Percentiles rank a stretch among this genome's conserved stretches.
phyloP scores from a whole-genome alignment of 2,113 vertebrate genomes.

The Aix galericulata region DNA sequence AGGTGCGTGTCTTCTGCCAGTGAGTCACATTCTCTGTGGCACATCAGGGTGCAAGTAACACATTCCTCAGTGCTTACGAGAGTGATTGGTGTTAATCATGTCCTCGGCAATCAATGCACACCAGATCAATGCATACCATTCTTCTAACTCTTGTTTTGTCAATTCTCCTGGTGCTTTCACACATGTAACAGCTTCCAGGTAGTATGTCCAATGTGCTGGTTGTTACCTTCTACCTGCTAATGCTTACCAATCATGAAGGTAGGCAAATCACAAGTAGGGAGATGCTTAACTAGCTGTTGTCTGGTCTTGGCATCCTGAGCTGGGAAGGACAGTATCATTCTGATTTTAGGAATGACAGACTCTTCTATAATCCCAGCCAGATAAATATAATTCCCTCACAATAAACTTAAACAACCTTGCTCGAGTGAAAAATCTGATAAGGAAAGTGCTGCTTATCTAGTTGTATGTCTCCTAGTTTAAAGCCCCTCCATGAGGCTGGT shows the following conservation, averaged over 20 bases:
- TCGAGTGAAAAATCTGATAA: not conserved
- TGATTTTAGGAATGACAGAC: not conserved
- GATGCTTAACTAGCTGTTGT: not conserved
- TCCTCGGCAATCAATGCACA: not conserved
- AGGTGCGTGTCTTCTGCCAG: not conserved
- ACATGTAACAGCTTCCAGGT: accelerated
- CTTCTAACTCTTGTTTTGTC: not conserved
- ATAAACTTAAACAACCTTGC: not conserved
- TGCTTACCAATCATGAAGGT: not conserved
- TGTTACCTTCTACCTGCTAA: not conserved
- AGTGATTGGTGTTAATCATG: not conserved
- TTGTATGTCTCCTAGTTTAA: not conserved
- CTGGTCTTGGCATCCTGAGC: not conserved
- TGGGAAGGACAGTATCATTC: not conserved
- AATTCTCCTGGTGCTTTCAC: not conserved
- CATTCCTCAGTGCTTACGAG: not conserved
- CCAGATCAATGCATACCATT: not conserved
- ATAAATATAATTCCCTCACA: not conserved
- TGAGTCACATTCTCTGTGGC: not conserved
- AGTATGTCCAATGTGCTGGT: not conserved
- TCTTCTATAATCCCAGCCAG: not conserved
- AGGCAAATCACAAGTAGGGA: not conserved
- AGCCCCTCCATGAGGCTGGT: not conserved
- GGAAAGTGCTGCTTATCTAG: not conserved
- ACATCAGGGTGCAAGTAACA: not conserved